phyloP scores from a whole-genome alignment of 2,888 invertebrate species.

The Chaetogeoica ovagalla region DNA sequence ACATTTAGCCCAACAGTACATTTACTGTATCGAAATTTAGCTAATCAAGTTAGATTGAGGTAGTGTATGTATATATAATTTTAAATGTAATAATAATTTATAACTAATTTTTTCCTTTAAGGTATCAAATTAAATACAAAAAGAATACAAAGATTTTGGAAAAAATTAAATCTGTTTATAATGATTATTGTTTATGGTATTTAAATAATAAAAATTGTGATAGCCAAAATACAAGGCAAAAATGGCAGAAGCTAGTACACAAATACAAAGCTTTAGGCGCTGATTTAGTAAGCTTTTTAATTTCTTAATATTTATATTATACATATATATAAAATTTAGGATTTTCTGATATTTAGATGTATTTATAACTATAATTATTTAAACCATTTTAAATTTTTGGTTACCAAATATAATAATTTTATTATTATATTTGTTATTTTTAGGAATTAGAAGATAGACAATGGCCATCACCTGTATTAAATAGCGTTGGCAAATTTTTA shows the following conservation, averaged over 20 bases:
- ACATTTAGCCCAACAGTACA: slow-evolving; percentile 74
- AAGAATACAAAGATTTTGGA: slow-evolving; percentile 69
- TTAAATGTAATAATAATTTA: background rate
- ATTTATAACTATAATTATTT: background rate
- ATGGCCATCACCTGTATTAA: slow-evolving; percentile 71
- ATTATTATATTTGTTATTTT: slow-evolving; percentile 53
- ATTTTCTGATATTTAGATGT: background rate
- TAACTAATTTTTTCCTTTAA: slow-evolving; percentile 22
- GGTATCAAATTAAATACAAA: slow-evolving; percentile 66
- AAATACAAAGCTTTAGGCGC: slow-evolving; percentile 63
- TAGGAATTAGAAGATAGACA: slow-evolving; percentile 64
- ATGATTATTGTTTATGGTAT: slow-evolving; percentile 70
- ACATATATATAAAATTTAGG: background rate
- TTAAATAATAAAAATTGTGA: slow-evolving; percentile 58
- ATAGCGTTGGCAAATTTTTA: slow-evolving; percentile 78
- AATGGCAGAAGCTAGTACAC: slow-evolving; percentile 72
- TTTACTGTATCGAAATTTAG: slow-evolving; percentile 69
- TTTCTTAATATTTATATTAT: slow-evolving; percentile 31
- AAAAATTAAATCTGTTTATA: slow-evolving; percentile 68
- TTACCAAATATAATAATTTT: background rate
- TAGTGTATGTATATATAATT: slow-evolving; percentile 56
- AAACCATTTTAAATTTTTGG: background rate
- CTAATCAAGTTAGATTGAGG: slow-evolving; percentile 70
- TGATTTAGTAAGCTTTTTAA: slow-evolving; percentile 61
- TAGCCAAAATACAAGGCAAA: slow-evolving; percentile 67